phyloP scores from a whole-genome alignment of 2,113 vertebrate genomes.

The Eudyptes chrysolophus region DNA sequence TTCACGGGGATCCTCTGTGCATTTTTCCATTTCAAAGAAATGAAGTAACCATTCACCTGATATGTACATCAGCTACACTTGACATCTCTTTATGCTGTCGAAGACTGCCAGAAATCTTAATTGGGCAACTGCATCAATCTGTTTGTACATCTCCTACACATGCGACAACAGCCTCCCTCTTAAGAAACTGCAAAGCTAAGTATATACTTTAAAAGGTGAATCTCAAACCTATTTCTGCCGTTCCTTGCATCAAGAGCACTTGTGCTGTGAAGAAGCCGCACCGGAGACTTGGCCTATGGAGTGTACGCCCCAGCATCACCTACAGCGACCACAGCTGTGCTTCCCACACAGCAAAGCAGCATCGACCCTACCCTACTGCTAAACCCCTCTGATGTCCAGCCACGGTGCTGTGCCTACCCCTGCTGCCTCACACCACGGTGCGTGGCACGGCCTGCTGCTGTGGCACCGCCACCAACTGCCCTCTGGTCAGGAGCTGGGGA shows the following conservation, averaged over 20 bases:
- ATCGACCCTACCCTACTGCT: accelerated
- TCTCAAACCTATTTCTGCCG: background rate
- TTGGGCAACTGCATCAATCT: background rate
- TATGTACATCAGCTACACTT: background rate
- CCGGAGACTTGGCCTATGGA: background rate
- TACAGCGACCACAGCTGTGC: accelerated
- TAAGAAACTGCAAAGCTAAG: background rate
- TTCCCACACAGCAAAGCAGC: background rate
- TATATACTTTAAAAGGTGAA: background rate
- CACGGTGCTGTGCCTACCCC: accelerated
- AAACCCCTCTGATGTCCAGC: accelerated
- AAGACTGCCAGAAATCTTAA: background rate
- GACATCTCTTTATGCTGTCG: background rate
- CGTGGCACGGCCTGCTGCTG: background rate
- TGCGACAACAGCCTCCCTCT: background rate
- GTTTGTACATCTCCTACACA: conserved; percentile 49
- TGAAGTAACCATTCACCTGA: background rate
- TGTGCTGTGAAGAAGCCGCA: background rate
- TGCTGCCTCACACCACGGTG: background rate
- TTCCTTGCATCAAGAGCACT: background rate
- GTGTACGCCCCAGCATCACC: background rate
- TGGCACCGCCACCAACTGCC: background rate
- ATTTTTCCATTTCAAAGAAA: background rate
- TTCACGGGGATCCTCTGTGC: background rate
- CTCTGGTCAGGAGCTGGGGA: background rate